These are phyloP conservation scores for Acrossocheilus fasciatus DNA, from an alignment of 2,797 vertebrate genomes.

Conservation along the genomic window DNA sequence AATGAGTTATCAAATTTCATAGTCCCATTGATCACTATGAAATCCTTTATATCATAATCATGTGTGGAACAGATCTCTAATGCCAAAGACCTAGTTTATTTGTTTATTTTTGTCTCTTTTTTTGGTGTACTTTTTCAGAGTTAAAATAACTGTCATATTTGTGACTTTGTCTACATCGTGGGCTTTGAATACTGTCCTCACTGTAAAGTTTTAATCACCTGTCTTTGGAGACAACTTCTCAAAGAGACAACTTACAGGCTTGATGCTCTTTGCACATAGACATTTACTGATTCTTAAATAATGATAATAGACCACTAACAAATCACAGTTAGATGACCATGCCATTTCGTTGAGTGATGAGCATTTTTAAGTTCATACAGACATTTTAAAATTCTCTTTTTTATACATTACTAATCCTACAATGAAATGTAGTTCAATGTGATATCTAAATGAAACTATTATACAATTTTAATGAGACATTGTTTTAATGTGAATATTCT, in stretches of 20 bases:
- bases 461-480: neutral
- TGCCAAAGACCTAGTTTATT: constrained; percentile 77
- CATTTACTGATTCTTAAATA: neutral
- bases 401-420: neutral
- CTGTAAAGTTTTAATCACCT: constrained; percentile 72
- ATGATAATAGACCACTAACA: neutral
- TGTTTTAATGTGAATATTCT: neutral
- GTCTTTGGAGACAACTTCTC: constrained; percentile 71
- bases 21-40: constrained; percentile 77
- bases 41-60: constrained; percentile 69
- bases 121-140: constrained; percentile 61
- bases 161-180: constrained; percentile 71
- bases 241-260: constrained; percentile 10
- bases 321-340: neutral
- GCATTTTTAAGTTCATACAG: neutral
- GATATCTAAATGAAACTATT: neutral
- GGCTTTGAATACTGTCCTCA: constrained; percentile 72
- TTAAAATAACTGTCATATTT: constrained; percentile 77
- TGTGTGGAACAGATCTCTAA: constrained; percentile 76
- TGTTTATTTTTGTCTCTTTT: constrained; percentile 60
- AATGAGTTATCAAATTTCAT: constrained; percentile 78
- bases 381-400: neutral
- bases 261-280: constrained; percentile 61
- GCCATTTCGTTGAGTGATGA: neutral
- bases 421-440: neutral